phyloP scores from a whole-genome alignment of 37 sponge, comb jelly and placozoan species.

The Dysidea cf. avara region DNA sequence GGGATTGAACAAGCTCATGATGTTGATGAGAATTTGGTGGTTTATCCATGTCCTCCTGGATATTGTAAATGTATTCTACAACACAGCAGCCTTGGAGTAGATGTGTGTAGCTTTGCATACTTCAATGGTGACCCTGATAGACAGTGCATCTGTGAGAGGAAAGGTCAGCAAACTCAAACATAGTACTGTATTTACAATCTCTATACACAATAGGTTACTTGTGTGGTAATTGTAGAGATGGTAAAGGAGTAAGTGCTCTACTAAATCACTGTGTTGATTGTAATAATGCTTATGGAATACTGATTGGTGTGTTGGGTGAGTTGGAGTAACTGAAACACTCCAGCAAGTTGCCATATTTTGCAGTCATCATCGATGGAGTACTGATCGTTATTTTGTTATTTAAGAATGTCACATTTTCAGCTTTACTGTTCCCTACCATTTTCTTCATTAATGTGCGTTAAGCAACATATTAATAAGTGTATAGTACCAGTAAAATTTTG shows the following conservation, averaged over 20 bases:
- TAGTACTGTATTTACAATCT: too few relatives aligned
- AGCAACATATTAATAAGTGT: background rate
- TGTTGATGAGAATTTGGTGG: background rate
- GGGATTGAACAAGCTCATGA: background rate
- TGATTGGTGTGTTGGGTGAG: conserved; percentile 36
- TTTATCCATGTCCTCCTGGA: conserved; percentile 10
- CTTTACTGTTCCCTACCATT: conserved; percentile 34
- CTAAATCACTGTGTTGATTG: conserved; percentile 56
- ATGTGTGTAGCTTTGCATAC: background rate
- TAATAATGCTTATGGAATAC: conserved; percentile 23
- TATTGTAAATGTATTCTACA: conserved; percentile 11
- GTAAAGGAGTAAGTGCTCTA: conserved; percentile 57
- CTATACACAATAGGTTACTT: conserved; percentile 41
- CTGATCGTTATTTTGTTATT: conserved; percentile 6
- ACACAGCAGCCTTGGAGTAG: too few relatives aligned
- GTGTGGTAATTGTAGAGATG: conserved; percentile 61
- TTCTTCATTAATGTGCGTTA: conserved; percentile 62
- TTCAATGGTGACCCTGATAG: background rate
- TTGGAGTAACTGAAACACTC: background rate
- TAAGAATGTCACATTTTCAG: conserved; percentile 22
- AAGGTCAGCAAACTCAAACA: background rate
- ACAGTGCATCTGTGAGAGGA: conserved; percentile 12
- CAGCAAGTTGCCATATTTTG: background rate
- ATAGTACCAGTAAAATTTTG: background rate
- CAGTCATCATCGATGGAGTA: conserved; percentile 21